Evolutionary conservation across 2,113 vertebrate species (phyloP), one percentile per base, ranked within the genome.

Genomic region (Gobiocypris rarus): DNA sequence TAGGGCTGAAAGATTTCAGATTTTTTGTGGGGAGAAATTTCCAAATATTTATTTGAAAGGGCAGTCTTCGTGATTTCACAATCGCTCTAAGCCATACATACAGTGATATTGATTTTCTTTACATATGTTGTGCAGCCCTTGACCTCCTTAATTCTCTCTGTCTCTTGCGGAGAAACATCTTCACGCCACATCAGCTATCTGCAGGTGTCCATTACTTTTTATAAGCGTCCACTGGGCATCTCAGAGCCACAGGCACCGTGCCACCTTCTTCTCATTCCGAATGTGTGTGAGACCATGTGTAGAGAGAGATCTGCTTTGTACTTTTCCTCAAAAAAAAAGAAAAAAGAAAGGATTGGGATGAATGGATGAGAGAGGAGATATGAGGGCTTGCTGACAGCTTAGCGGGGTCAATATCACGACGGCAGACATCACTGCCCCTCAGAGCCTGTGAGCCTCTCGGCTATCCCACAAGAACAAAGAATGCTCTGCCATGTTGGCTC

Each of bases 331-430:
- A 9, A 41, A 22, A n/a, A 45, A 81, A 81, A 34, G 3, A 38
- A 34, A 3, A 3, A 59, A n/a, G 52, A 71, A 41, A 59, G 43
- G 26, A 77, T 28, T 48, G 45, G 71, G 48, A 79, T 77, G 45
- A 69, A 76, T 69, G 63, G 65, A 82, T 70, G 65, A 82, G 48
- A 56, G 83, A 22, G 85, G 84, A 70, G 65, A 88, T 84, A 88
- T 88, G 84, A 88, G 82, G 82, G 85, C 84, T 86, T 81, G 87
- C 85, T 90, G 88, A 91, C 90, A 91, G 89, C 86, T 83, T 81
- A 73, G 70, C 76, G 24, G 85, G 88, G 85, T 34, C 10, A 73
- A 80, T 56, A 58, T 89, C 85, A 83, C 87, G 87, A 83, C 59
- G 50, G 38, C 63, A 24, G 78, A 67, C 45, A 81, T 50, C 43